Evolutionary conservation across 2,888 invertebrate genomes (phyloP).

Genomic region (Xestoiulus laeticollis): DNA sequence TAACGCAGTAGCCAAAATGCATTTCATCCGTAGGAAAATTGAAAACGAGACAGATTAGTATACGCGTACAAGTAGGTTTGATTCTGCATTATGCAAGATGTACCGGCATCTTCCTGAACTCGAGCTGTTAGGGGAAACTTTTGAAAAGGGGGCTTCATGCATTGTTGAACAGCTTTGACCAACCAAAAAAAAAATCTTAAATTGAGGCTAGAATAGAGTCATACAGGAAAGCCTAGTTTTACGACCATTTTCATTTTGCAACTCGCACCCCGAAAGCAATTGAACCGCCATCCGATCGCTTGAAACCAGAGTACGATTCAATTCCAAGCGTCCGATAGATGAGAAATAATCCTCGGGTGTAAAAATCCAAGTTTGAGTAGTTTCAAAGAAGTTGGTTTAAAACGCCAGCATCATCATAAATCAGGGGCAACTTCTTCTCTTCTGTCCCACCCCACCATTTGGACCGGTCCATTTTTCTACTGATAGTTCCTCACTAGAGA

Average conservation of each 20-base stretch:
- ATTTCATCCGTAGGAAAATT: background rate
- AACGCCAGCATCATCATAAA: background rate
- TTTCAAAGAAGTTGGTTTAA: background rate
- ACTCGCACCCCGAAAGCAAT: background rate
- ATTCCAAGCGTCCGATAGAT: background rate
- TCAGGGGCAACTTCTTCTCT: background rate
- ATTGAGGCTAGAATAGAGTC: background rate
- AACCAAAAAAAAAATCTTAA: background rate
- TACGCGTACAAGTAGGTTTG: background rate
- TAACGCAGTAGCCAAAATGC: no score
- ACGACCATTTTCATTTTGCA: background rate
- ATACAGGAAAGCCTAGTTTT: background rate
- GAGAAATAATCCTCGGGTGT: background rate
- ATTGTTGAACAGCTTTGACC: slow-evolving; percentile 12
- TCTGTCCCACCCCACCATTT: background rate
- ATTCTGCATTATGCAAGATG: background rate
- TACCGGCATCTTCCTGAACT: background rate
- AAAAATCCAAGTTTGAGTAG: background rate
- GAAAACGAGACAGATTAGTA: background rate
- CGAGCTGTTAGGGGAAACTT: background rate
- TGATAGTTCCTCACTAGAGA: background rate
- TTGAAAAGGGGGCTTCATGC: slow-evolving; percentile 11
- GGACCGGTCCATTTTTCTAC: background rate
- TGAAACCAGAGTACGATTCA: background rate
- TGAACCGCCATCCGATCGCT: background rate